Percentiles rank a stretch among this genome's conserved stretches.
Conservation (phyloP, 2,113 vertebrate genomes). For the Mobula hypostoma region DNA sequence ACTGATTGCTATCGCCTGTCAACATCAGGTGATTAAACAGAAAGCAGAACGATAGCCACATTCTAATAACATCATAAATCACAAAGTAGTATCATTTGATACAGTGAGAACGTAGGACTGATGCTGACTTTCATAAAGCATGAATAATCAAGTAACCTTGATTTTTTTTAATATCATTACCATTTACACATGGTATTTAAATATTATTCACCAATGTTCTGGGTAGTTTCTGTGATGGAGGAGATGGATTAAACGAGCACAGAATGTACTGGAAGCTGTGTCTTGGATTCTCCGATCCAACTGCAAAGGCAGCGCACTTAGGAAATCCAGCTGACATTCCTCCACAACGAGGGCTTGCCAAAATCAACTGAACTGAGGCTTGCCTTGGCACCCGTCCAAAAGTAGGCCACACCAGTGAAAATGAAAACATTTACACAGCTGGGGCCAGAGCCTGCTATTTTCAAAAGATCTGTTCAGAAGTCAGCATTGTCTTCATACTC, state of each 20-base stretch:
- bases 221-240: slow-evolving; percentile 46
- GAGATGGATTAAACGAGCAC: slow-evolving; percentile 69
- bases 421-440: slow-evolving; percentile 99
- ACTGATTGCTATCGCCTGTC: slow-evolving; percentile 23
- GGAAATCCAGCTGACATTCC: slow-evolving; percentile 93
- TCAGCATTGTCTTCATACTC: slow-evolving; percentile 40
- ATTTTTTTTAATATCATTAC: background rate
- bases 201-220: background rate
- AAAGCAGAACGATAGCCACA: slow-evolving; percentile 13
- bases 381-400: slow-evolving; percentile 88
- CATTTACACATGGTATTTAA: background rate
- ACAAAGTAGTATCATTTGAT: background rate
- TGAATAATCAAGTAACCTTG: slow-evolving; percentile 31
- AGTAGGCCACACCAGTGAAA: slow-evolving; percentile 79
- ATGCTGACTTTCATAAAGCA: background rate
- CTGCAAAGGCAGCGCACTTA: slow-evolving; percentile 83
- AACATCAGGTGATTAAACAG: slow-evolving; percentile 26
- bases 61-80: slow-evolving; percentile 36
- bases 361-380: slow-evolving; percentile 84
- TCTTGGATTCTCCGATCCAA: slow-evolving; percentile 77
- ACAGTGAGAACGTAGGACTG: background rate
- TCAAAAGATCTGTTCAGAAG: slow-evolving; percentile 54
- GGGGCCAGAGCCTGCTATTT: slow-evolving; percentile 72
- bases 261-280: slow-evolving; percentile 70
- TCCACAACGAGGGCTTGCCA: slow-evolving; percentile 77